phyloP scores from a whole-genome alignment of 1,140 invertebrate genomes.

The Drosophila burlai region DNA sequence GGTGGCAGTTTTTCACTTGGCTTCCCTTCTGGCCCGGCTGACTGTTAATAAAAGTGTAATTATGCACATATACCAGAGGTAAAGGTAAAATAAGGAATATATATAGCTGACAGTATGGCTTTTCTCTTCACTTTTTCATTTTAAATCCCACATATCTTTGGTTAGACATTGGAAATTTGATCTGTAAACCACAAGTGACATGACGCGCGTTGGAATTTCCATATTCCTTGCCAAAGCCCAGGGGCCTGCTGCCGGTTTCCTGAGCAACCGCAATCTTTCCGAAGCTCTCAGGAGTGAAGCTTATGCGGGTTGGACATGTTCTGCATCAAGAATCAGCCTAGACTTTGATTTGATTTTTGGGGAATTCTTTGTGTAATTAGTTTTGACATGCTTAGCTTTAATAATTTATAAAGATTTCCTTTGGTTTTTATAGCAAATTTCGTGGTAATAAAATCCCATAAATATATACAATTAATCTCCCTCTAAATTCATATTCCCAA shows the following conservation, averaged over 20 bases:
- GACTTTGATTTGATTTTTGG: not conserved
- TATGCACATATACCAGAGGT: conserved; percentile 62
- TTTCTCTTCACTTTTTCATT: not conserved
- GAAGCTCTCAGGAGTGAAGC: conserved; percentile 4
- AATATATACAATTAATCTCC: not conserved
- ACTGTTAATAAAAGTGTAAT: conserved; percentile 80
- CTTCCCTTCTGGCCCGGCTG: conserved; percentile 56
- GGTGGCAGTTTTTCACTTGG: conserved; percentile 60
- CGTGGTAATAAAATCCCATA: not conserved
- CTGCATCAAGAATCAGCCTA: not conserved
- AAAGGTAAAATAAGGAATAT: conserved; percentile 10
- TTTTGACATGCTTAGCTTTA: no score
- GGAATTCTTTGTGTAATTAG: not conserved
- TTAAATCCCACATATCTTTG: conserved; percentile 68
- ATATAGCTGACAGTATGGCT: not conserved
- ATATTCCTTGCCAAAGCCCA: not conserved
- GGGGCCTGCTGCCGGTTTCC: not conserved
- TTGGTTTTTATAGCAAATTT: no score
- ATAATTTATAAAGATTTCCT: no score
- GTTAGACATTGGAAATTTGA: conserved; percentile 66
- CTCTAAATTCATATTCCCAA: no score
- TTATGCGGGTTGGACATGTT: conserved; percentile 1
- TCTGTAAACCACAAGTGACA: conserved; percentile 63
- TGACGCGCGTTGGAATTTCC: conserved; percentile 30
- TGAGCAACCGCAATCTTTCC: conserved; percentile 14